Percentiles rank a stretch among this genome's conserved stretches.
These are phyloP conservation scores for Indri indri DNA, from an alignment of 2,113 vertebrate genomes.

Conservation along the genomic window DNA sequence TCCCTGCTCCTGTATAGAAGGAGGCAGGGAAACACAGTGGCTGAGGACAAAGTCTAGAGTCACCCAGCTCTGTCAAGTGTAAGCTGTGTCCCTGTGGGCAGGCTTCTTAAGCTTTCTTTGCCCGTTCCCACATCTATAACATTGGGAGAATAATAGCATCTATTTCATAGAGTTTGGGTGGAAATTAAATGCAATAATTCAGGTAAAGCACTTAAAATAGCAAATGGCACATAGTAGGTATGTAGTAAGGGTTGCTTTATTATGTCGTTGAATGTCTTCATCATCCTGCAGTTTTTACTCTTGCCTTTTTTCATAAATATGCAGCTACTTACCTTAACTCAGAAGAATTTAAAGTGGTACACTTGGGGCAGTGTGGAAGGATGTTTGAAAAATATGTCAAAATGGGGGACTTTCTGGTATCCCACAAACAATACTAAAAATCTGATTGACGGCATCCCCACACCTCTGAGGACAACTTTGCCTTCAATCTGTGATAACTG, in stretches of 20 bases:
- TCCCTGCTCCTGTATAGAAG: background rate
- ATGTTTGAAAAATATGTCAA: background rate
- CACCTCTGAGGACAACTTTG: background rate
- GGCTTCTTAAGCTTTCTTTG: background rate
- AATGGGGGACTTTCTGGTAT: background rate
- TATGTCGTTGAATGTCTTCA: background rate
- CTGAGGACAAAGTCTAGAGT: background rate
- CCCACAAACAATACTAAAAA: background rate
- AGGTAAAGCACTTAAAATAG: background rate
- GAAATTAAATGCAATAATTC: background rate
- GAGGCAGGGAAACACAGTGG: background rate
- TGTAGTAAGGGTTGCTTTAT: background rate
- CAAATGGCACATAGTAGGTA: background rate
- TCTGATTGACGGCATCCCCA: background rate
- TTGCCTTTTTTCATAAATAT: background rate
- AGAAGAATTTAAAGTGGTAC: background rate
- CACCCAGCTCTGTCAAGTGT: fast-evolving
- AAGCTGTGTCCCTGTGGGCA: background rate
- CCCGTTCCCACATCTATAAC: background rate
- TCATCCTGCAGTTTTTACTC: background rate
- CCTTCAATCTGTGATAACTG: background rate
- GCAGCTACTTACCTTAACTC: background rate
- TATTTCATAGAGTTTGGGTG: background rate
- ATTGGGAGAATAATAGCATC: background rate
- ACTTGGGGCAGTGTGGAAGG: background rate